phyloP scores from a whole-genome alignment of 1,140 invertebrate genomes.

The Scaptomyza pallida region DNA sequence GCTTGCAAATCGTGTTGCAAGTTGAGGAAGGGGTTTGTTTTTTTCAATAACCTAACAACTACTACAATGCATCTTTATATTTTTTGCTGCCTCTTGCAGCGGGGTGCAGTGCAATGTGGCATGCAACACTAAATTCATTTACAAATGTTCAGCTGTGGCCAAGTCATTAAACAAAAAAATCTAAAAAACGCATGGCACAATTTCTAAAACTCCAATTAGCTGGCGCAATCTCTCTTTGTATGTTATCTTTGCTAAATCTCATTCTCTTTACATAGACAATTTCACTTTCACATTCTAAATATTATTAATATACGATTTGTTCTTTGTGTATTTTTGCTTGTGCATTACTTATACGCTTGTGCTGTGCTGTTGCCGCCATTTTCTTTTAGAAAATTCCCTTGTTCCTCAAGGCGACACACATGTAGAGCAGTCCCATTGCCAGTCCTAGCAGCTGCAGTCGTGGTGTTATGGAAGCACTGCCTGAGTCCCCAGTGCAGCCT shows the following conservation, averaged over 20 bases:
- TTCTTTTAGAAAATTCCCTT: slow-evolving; percentile 77
- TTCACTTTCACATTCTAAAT: slow-evolving; percentile 34
- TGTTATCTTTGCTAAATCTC: neutral
- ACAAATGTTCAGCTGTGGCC: slow-evolving; percentile 77
- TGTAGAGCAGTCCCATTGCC: slow-evolving; percentile 51
- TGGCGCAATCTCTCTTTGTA: neutral
- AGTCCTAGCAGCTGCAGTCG: slow-evolving; percentile 50
- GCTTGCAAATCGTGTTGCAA: slow-evolving; percentile 19
- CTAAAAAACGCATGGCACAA: slow-evolving; percentile 41
- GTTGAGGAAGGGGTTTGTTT: neutral
- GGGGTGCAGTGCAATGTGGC: slow-evolving; percentile 45
- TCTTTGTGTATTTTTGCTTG: slow-evolving; percentile 12
- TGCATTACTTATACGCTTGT: slow-evolving; percentile 22
- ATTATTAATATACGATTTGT: slow-evolving; percentile 59
- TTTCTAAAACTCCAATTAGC: slow-evolving; percentile 51
- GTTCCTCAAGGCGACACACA: slow-evolving; percentile 48
- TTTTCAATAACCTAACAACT: slow-evolving; percentile 21
- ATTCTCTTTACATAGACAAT: slow-evolving; percentile 9
- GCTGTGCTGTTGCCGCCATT: slow-evolving; percentile 40
- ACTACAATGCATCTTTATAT: slow-evolving; percentile 26
- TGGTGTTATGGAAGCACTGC: slow-evolving; percentile 69
- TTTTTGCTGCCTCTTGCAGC: slow-evolving; percentile 7
- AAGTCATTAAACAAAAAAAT: slow-evolving; percentile 28
- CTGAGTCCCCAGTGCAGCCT: slow-evolving; percentile 56
- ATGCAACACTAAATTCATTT: slow-evolving; percentile 68